Base-by-base conservation (phyloP, 1,140 invertebrate genomes). In the Drosophila murphyi region DNA sequence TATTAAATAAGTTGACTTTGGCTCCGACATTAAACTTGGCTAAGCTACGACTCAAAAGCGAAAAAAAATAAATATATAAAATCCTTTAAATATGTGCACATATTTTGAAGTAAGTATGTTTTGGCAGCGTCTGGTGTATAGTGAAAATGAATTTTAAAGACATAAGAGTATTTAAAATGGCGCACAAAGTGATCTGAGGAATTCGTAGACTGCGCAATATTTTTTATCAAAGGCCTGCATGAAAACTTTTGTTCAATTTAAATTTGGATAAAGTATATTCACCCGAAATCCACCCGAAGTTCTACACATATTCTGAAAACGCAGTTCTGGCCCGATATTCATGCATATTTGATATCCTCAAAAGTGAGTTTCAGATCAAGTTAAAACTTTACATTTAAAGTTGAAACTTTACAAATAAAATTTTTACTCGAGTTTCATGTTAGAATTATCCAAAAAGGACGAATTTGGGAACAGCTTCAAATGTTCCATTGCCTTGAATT, bases 1-100 rank as follows among this genome's bases (percentile, higher is more conserved):
- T 88, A 89, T 89, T 88, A 85, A 80, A 88, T 88, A 85, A 89
- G 77, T 72, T 79, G 72, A 80, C 82, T 79, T 80, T 72, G 76
- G 47, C 63, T 73, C 28, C 47, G 56, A 73, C 63, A 73, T 68
- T 68, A 48, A 60, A 73, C 64, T 70, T 54, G 34, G 56, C 35
- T 28, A 7, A 1, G 35, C 29, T 34, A 51, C 20, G 29, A n/a
- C 41, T 12, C 29, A 37, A 57, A 37, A 57, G 29, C 29, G 31
- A 31, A 3, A 31, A 10, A 50, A 50, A 43, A n/a, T n/a, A 12
- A n/a, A n/a, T 6, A 43, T n/a, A n/a, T n/a, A 43, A 20, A 20
- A 20, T 20, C 39, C 10, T n/a, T 20, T 20, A n/a, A 43, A 4
- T 4, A 43, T n/a, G 39, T 43, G 39, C 39, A 3, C 39, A 43